These are phyloP conservation scores for Suillia variegata DNA, from an alignment of 2,888 invertebrate genomes.

Conservation along the genomic window DNA sequence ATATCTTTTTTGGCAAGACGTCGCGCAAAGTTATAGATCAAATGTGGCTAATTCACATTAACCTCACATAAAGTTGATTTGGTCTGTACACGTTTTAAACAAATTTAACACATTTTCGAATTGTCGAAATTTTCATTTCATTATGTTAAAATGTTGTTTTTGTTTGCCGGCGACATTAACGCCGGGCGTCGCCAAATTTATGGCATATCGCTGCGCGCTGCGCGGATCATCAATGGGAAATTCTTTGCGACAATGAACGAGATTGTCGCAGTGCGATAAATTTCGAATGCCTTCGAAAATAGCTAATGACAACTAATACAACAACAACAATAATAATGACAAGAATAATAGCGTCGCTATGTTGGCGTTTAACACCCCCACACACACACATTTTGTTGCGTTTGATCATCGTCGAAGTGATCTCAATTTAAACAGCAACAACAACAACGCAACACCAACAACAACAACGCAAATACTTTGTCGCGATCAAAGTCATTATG, in stretches of 20 bases:
- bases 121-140: not conserved
- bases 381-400: not conserved
- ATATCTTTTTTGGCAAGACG: not conserved
- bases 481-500: not conserved
- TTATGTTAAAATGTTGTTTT: not conserved
- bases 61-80: not conserved
- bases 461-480: no score
- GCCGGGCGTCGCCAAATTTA: not conserved
- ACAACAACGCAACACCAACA: no score
- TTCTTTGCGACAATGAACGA: not conserved
- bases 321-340: not conserved
- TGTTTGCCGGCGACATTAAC: not conserved
- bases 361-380: not conserved
- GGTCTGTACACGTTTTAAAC: no score
- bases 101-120: not conserved
- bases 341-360: no score
- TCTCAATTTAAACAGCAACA: no score
- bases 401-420: not conserved
- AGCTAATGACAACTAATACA: not conserved
- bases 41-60: not conserved
- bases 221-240: not conserved
- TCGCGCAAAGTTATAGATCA: not conserved
- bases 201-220: not conserved
- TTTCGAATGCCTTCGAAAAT: not conserved
- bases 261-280: not conserved